Conservation (phyloP, 2,797 vertebrate genomes). For the Tauraco hartlaubi region DNA sequence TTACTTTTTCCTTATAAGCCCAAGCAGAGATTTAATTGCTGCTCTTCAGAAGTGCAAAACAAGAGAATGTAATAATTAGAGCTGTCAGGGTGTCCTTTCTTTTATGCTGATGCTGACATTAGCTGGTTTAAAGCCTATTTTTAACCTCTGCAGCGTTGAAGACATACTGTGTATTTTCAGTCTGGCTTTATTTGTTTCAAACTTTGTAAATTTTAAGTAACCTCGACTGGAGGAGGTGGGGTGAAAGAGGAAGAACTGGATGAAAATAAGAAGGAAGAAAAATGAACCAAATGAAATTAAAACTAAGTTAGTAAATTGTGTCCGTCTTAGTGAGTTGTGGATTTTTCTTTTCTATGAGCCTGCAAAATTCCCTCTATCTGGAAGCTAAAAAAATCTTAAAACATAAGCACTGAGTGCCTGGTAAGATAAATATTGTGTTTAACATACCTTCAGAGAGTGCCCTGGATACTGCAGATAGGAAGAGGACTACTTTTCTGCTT, state of each 20-base stretch:
- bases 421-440: constrained; percentile 15
- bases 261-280: background rate
- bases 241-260: background rate
- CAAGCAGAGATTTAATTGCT: constrained; percentile 77
- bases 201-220: constrained; percentile 46
- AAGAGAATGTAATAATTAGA: constrained; percentile 81
- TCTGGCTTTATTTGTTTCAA: constrained; percentile 56
- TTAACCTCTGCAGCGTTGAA: constrained; percentile 62
- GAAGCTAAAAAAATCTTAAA: background rate
- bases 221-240: background rate
- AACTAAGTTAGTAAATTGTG: background rate
- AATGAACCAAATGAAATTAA: background rate
- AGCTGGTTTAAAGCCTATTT: constrained; percentile 76
- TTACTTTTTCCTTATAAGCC: constrained; percentile 67
- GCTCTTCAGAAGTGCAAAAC: constrained; percentile 74
- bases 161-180: constrained; percentile 53
- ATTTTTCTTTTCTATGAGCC: background rate
- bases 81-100: constrained; percentile 76
- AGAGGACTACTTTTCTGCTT: background rate
- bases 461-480: background rate
- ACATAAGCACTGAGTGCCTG: background rate
- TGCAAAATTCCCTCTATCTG: background rate
- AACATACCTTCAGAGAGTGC: background rate
- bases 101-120: constrained; percentile 69
- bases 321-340: background rate